Conservation (phyloP, 2,113 vertebrate genomes). For the Bombycilla garrulus region DNA sequence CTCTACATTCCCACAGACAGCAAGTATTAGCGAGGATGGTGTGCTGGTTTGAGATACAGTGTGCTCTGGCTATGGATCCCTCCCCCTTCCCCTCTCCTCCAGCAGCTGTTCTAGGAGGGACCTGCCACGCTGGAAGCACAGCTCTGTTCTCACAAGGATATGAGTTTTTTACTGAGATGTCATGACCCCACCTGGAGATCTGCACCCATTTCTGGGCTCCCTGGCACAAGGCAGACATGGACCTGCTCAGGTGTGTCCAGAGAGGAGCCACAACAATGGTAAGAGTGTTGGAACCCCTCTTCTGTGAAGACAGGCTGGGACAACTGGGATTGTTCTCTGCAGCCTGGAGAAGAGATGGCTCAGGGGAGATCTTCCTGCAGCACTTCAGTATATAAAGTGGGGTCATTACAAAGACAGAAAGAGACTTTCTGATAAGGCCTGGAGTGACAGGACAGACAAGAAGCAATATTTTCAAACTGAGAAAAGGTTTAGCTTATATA, state of each 20-base stretch:
- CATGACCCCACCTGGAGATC: neutral
- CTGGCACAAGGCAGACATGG: neutral
- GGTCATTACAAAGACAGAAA: neutral
- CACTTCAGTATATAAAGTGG: neutral
- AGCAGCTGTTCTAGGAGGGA: neutral
- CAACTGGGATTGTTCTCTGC: neutral
- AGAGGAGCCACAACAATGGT: neutral
- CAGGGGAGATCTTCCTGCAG: neutral
- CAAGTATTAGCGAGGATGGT: neutral
- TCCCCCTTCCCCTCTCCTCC: neutral
- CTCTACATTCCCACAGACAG: neutral
- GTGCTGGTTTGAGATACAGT: too few species aligned
- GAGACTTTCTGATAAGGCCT: neutral
- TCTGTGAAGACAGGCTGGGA: neutral
- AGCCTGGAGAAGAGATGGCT: neutral
- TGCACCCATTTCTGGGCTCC: neutral
- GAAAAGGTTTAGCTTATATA: neutral
- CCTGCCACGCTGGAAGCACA: fast-evolving
- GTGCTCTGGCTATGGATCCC: neutral
- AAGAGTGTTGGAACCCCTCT: neutral
- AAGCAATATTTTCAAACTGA: neutral
- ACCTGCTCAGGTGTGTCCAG: neutral
- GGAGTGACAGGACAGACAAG: neutral
- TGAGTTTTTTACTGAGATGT: neutral
- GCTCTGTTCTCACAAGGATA: fast-evolving